Conservation (phyloP, 1,140 invertebrate genomes). For the Batillaria attramentaria region DNA sequence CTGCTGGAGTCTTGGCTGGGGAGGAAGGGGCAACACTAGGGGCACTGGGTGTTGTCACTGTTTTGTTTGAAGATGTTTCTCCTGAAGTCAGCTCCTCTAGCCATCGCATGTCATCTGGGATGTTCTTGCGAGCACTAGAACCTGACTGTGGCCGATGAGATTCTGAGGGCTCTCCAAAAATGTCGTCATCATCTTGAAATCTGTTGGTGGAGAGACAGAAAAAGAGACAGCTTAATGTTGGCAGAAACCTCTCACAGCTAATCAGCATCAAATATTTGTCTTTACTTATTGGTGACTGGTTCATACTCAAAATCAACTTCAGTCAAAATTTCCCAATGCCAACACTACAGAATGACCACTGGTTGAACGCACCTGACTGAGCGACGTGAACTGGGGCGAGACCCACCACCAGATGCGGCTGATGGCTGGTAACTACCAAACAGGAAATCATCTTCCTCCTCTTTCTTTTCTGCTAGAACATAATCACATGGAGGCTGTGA, state of each 20-base stretch:
- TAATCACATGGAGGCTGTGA: neutral
- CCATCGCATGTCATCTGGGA: slow-evolving; percentile 57
- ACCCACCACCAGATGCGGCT: slow-evolving; percentile 44
- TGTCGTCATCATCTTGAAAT: slow-evolving; percentile 62
- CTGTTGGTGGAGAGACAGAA: no score
- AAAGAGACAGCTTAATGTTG: no score
- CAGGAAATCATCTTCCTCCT: slow-evolving; percentile 56
- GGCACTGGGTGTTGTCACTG: neutral
- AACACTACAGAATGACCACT: no score
- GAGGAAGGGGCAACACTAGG: neutral
- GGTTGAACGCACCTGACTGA: slow-evolving; percentile 53
- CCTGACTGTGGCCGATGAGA: slow-evolving; percentile 35
- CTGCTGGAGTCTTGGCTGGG: slow-evolving; percentile 11
- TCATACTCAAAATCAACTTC: no score
- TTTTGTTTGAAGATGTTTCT: slow-evolving; percentile 19
- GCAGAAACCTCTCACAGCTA: no score
- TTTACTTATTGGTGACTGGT: no score
- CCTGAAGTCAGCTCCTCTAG: slow-evolving; percentile 40
- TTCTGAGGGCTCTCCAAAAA: slow-evolving; percentile 55
- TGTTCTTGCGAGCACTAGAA: slow-evolving; percentile 27
- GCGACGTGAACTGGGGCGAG: slow-evolving; percentile 55
- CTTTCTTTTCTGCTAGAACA: slow-evolving; percentile 27
- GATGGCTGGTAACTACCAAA: slow-evolving; percentile 65
- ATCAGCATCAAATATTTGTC: no score
- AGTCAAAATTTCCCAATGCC: no score